Base-by-base conservation (phyloP, 2,113 vertebrate species). In the Oncorhynchus masou region DNA sequence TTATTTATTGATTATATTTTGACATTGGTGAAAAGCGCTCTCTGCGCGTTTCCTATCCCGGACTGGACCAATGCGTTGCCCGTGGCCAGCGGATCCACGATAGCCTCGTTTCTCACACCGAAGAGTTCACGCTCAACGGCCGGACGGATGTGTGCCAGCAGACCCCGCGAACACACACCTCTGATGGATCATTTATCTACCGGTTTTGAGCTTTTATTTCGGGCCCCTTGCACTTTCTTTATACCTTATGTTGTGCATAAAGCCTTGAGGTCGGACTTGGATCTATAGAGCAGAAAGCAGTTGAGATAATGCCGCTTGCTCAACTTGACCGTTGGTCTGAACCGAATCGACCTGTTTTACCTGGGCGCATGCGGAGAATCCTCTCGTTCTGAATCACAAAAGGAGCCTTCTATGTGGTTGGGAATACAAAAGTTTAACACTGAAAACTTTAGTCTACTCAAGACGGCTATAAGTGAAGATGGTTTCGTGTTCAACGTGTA, bases 381-480 rank as follows among this genome's bases (percentile, higher is more conserved):
- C 79, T 80, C 77, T 83, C 39, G 39, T 45, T 86, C 60, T 78
- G 68, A 86, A 67, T 83, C 70, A 77, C 74, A 74, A 70, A 20
- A 31, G 59, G 64, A 86, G 51, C 83, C 85, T 70, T 70, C 70
- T 76, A 49, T 60, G 70, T 51, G 25, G 84, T 71, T 82, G 79
- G 82, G 82, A 75, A 85, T 16, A 57, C 48, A 77, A 81, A 84
- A 79, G 75, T 76, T 86, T 83, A 91, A 91, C 87, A 81, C 90
- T 91, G 91, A 90, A 85, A 88, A 85, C 88, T 83, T 79, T 80
- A 54, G 16, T 54, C 51, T 54, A 85, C 87, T 90, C 85, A 92
- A 93, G 86, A 92, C 92, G 87, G 87, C 92, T 77, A 91, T 90
- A 84, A 91, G 92, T 86, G 90, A 91, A 89, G 89, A 84, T n/a